phyloP scores from a whole-genome alignment of 2,113 vertebrate species.

The Choloepus hoffmanni region DNA sequence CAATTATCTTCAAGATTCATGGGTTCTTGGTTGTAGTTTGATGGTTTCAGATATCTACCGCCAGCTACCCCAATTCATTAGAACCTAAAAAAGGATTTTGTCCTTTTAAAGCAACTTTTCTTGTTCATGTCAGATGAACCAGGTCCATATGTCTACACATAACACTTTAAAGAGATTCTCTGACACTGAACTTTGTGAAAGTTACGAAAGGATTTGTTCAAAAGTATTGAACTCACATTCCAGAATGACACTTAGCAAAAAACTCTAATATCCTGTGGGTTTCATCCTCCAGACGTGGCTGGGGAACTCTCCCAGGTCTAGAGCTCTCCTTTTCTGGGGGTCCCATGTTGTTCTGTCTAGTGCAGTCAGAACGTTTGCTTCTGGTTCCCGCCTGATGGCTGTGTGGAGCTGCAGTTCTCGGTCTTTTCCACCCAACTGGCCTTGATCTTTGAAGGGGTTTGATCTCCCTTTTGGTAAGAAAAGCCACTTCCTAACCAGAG shows the following conservation, averaged over 20 bases:
- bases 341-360: neutral
- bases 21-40: too few species aligned
- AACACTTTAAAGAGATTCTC: neutral
- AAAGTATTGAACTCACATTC: neutral
- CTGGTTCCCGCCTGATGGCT: neutral
- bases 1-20: too few species aligned
- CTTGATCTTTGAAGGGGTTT: neutral
- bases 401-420: neutral
- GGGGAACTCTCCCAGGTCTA: fast-evolving
- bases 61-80: too few species aligned
- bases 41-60: too few species aligned
- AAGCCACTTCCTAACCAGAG: neutral
- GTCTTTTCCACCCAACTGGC: neutral
- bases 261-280: neutral
- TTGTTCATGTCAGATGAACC: neutral
- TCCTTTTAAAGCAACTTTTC: neutral
- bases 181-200: neutral
- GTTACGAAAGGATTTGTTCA: neutral
- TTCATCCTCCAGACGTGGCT: fast-evolving
- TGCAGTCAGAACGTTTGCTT: neutral
- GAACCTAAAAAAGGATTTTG: neutral
- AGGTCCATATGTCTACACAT: neutral
- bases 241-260: neutral
- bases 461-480: neutral
- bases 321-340: neutral